These are phyloP conservation scores for Icerya purchasi DNA, from an alignment of 2,888 invertebrate genomes.

Conservation along the genomic window DNA sequence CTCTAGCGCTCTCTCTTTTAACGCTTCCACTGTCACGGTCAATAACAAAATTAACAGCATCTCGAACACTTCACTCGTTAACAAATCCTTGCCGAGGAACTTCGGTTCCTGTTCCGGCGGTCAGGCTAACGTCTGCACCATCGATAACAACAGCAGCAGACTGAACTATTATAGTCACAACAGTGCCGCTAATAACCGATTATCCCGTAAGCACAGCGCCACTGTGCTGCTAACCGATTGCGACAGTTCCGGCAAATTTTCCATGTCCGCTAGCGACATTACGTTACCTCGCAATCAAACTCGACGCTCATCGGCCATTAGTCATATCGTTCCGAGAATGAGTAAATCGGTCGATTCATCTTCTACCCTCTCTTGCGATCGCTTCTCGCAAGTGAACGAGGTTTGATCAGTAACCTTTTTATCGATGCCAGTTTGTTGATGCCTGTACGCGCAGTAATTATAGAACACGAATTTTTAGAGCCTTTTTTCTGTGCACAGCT, in stretches of 20 bases:
- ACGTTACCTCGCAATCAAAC: conserved; percentile 2
- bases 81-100: conserved; percentile 19
- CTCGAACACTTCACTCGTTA: conserved; percentile 4
- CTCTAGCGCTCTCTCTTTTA: neutral
- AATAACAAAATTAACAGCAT: neutral
- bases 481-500: too few species aligned
- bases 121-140: too few species aligned
- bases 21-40: too few species aligned
- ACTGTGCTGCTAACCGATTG: neutral
- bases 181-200: too few species aligned
- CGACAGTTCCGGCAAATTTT: conserved; percentile 7
- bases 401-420: too few species aligned
- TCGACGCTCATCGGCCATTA: neutral
- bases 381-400: conserved; percentile 4
- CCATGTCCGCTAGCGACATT: conserved; percentile 8
- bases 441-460: too few species aligned
- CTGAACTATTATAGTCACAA: too few species aligned
- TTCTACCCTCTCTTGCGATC: neutral
- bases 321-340: conserved; percentile 7
- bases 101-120: conserved; percentile 15
- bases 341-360: conserved; percentile 11
- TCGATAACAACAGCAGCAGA: conserved; percentile 2
- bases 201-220: conserved; percentile 8
- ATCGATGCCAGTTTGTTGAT: too few species aligned
- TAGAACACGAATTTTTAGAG: too few species aligned